Evolutionary conservation across 1,140 invertebrate genomes (phyloP).

Genomic region (Melitaea cinxia): DNA sequence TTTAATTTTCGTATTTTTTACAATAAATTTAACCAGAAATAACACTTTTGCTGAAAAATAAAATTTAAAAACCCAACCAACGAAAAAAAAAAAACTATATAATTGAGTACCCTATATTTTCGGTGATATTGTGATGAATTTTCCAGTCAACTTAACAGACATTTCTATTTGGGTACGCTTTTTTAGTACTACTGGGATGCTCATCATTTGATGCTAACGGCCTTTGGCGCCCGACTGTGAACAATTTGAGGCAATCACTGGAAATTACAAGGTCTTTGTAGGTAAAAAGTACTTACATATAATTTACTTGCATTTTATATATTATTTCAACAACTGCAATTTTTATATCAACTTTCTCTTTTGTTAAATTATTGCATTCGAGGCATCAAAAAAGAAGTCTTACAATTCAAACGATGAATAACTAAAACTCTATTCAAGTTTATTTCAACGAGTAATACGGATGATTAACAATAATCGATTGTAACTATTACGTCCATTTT

Average conservation of each 20-base stretch:
- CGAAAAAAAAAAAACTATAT: background rate
- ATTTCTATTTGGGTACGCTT: constrained; percentile 34
- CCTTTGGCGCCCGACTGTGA: constrained; percentile 30
- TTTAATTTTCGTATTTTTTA: too few species aligned
- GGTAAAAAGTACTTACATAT: background rate
- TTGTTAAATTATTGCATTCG: too few species aligned
- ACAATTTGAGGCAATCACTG: constrained; percentile 38
- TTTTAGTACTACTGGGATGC: constrained; percentile 15
- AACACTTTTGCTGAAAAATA: too few species aligned
- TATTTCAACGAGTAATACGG: background rate
- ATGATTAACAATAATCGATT: constrained; percentile 13
- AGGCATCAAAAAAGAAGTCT: too few species aligned
- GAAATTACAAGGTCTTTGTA: constrained; percentile 28
- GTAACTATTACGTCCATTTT: constrained; percentile 13
- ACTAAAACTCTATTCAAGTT: too few species aligned
- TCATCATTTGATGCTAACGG: constrained; percentile 38
- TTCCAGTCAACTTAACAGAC: constrained; percentile 31
- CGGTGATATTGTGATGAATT: constrained; percentile 19
- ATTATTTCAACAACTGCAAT: too few species aligned
- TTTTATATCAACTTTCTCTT: too few species aligned
- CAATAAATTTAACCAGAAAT: too few species aligned
- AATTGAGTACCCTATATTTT: constrained; percentile 18
- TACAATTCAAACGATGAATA: too few species aligned
- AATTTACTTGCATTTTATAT: background rate
- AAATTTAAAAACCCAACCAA: constrained; percentile 12